Base-by-base conservation (phyloP, 2,113 vertebrate species). In the Pituophis catenifer region DNA sequence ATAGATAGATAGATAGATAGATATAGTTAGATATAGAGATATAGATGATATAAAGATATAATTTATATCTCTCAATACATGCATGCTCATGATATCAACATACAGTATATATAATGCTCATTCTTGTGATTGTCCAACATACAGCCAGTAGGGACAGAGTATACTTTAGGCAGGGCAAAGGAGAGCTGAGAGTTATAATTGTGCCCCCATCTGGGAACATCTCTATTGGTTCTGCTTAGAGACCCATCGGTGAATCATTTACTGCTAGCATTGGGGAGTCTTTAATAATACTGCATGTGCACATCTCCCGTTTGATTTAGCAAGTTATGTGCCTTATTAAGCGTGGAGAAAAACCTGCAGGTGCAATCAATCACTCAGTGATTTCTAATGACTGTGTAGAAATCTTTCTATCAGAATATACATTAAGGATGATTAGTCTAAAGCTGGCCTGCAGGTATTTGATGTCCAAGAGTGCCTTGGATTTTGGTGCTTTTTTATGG, bases 311-410 rank as follows among this genome's bases (percentile, higher is more conserved):
- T 29, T 50, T 91, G 57, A n/a, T 65, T 38, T 75, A 13, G 17
- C 15, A 55, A n/a, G 23, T 11, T 4, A 33, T 10, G 7, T 92
- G 54, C 75, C 91, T 93, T 75, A 94, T 90, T 94, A 95, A 94
- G 93, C 90, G 52, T 53, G 24, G 91, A 1, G 58, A 87, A 94
- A 95, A 2, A 58, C 5, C 92, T 91, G 8, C 70, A 94, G 95
- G 90, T 94, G 53, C 53, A 90, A 94, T 62, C 50, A 55, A 55
- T 94, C 95, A 94, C 62, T 50, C 89, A 93, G 89, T 15, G 90
- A 58, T 89, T 90, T 89, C 33, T 15, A 93, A 92, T 91, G 91
- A 70, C 59, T 89, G 89, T 93, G 52, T 70, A 89, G 91, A 57
- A 89, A 86, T 85, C 62, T 58, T 38, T 93, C 94, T 86, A 90